Evolutionary conservation across 1,140 invertebrate species (phyloP).

Genomic region (Drosophila sproati): DNA sequence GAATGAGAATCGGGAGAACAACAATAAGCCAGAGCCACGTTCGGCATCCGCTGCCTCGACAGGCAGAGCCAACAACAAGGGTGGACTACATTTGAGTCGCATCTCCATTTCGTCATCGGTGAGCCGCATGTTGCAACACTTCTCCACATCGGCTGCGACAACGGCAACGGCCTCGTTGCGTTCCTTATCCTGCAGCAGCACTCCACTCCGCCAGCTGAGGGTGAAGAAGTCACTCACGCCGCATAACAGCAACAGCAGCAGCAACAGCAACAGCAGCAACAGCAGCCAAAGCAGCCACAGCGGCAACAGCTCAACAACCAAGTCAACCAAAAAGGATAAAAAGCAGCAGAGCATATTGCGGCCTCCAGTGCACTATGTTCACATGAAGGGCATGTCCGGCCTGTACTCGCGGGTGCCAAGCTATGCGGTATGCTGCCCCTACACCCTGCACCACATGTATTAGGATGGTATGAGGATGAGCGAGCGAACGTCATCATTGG

Average conservation of each 20-base stretch:
- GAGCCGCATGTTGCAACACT: conserved; percentile 88
- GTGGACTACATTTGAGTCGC: conserved; percentile 72
- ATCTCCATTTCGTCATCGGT: conserved; percentile 86
- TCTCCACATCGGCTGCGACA: conserved; percentile 83
- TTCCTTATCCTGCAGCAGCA: conserved; percentile 87
- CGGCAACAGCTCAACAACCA: conserved; percentile 24
- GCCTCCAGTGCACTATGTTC: conserved; percentile 80
- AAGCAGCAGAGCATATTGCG: conserved; percentile 84
- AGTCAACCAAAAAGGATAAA: conserved; percentile 69
- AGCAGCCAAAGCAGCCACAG: conserved; percentile 4
- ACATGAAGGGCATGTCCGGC: conserved; percentile 84
- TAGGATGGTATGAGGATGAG: conserved; percentile 23
- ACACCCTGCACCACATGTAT: conserved; percentile 74
- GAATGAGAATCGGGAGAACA: conserved; percentile 44
- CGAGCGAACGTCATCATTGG: conserved; percentile 15
- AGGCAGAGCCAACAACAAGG: conserved; percentile 19
- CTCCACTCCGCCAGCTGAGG: conserved; percentile 81
- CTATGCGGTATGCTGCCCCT: conserved; percentile 79
- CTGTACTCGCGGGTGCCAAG: conserved; percentile 78
- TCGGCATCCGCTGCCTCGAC: conserved; percentile 56
- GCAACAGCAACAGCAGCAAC: conserved; percentile 54
- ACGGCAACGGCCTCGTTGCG: conserved; percentile 84
- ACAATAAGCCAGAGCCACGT: conserved; percentile 33
- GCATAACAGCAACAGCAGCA: conserved; percentile 50
- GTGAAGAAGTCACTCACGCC: conserved; percentile 55